Base-by-base conservation (phyloP, 2,888 invertebrate genomes). In the Aromia moschata region DNA sequence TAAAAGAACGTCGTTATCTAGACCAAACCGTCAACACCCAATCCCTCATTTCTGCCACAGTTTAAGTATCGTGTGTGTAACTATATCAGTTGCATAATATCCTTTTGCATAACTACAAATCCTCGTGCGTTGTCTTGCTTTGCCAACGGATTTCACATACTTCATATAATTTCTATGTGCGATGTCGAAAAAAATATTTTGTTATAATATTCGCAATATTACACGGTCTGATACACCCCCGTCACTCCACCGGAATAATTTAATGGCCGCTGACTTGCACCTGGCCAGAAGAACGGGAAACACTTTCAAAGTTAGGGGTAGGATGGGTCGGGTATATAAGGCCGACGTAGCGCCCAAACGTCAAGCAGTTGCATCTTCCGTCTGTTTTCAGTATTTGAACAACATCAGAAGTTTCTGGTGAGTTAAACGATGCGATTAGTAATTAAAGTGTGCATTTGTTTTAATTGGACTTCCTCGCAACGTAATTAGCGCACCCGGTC, bases 321-420 rank as follows among this genome's bases (percentile, higher is more conserved):
- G 70, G 70, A 69, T 70, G 64, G 56, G 55, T 55, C n/a, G 56
- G 30, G 62, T 73, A 73, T 73, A 73, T 68, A 73, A 67, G 62
- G 56, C 51, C 47, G 43, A 58, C 61, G 65, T 62, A 64, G 68
- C 60, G 66, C 67, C 56, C 60, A 58, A 60, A 60, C 37, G 60
- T 64, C 61, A 67, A 33, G 64, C 73, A 73, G 70, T 73, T 70
- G 67, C 65, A 64, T 69, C 68, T 65, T 58, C 65, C 58, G 16
- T 44, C 64, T 62, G 58, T 57, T 55, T 62, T 38, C 20, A 37
- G 25, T 53, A 53, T 54, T 61, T 58, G 43, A 61, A 56, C 68
- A 70, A 70, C 68, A 73, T 73, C n/a, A n/a, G 73, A 73, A 72
- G 65, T 67, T 71, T 72, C 70, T 73, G 73, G 73, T 73, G 63